Conservation (phyloP, 2,113 vertebrate genomes). For the Tetrax tetrax region DNA sequence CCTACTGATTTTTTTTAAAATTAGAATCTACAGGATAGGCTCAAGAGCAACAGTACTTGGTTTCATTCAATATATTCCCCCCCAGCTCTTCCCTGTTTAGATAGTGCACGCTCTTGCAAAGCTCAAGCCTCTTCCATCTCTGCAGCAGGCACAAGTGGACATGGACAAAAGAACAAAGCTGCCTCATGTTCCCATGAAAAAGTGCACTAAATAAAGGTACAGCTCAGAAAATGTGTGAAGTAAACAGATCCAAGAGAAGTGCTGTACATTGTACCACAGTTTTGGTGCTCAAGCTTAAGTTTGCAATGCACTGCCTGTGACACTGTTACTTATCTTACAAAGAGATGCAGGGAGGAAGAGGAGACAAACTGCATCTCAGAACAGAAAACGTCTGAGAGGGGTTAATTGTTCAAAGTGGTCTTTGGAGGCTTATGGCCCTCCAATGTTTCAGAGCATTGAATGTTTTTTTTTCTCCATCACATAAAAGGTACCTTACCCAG, state of each 20-base stretch:
- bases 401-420: not conserved
- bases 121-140: not conserved
- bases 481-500: not conserved
- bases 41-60: not conserved
- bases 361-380: not conserved
- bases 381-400: not conserved
- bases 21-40: fast-evolving
- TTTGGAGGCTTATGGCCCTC: not conserved
- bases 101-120: not conserved
- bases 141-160: not conserved
- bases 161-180: not conserved
- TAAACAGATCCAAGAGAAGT: not conserved
- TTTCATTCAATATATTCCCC: not conserved
- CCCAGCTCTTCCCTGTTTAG: not conserved
- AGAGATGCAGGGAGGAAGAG: not conserved
- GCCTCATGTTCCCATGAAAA: not conserved
- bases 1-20: not conserved
- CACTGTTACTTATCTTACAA: not conserved
- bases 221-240: not conserved
- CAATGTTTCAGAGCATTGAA: not conserved
- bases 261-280: not conserved
- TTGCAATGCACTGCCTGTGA: fast-evolving
- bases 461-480: not conserved
- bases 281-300: not conserved
- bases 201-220: not conserved